Percentiles rank a stretch among this genome's conserved stretches.
phyloP scores from a whole-genome alignment of 2,797 vertebrate species.

The Clamator glandarius region DNA sequence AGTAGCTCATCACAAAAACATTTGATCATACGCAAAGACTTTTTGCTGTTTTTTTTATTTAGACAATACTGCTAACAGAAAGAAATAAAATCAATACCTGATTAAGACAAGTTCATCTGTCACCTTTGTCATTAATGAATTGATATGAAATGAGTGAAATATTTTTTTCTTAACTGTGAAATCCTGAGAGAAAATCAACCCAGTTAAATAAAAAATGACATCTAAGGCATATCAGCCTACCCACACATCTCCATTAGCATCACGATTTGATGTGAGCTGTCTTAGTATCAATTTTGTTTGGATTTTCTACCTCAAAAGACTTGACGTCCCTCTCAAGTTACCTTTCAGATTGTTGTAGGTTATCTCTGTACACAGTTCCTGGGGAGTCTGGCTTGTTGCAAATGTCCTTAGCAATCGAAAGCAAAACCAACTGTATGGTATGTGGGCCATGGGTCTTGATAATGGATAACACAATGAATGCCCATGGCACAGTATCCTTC shows the following conservation, averaged over 20 bases:
- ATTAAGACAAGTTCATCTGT: constrained; percentile 60
- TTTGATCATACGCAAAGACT: constrained; percentile 15
- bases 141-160: constrained; percentile 50
- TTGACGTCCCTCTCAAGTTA: constrained; percentile 11
- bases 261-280: constrained; percentile 43
- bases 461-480: not conserved
- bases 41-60: not conserved
- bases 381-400: constrained; percentile 37
- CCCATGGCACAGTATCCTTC: not conserved
- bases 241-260: not conserved
- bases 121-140: constrained; percentile 60
- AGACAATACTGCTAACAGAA: constrained; percentile 44
- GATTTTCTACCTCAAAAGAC: constrained; percentile 46
- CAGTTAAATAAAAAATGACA: constrained; percentile 42
- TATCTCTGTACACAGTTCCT: constrained; percentile 1
- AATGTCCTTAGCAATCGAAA: not conserved
- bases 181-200: constrained; percentile 62
- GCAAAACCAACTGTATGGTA: not conserved
- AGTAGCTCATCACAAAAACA: constrained; percentile 46
- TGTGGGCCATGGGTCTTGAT: constrained; percentile 33
- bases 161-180: constrained; percentile 46
- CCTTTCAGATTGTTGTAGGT: constrained; percentile 27
- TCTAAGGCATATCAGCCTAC: constrained; percentile 20
- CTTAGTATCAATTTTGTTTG: constrained; percentile 15
- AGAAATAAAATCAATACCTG: constrained; percentile 69